Percentiles rank a stretch among this genome's conserved stretches.
phyloP scores from a whole-genome alignment of 2,888 invertebrate genomes.

The Pristionchus exspectatus region DNA sequence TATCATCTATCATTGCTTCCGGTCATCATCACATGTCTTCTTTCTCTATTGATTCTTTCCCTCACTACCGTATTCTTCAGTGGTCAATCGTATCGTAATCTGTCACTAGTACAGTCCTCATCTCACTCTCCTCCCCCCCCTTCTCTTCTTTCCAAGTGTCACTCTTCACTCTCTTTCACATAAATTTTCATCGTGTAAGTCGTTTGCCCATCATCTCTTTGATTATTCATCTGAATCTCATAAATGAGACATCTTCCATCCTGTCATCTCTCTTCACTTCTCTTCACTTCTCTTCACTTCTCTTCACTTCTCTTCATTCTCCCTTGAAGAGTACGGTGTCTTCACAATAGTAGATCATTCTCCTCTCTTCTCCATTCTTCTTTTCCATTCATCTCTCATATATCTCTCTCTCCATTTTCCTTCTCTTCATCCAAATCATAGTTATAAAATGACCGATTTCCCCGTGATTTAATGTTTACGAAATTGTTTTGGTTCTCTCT shows the following conservation, averaged over 20 bases:
- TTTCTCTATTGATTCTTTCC: constrained; percentile 8
- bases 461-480: constrained; percentile 52
- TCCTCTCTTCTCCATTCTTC: not conserved
- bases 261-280: constrained; percentile 18
- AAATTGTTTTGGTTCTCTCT: constrained; percentile 49
- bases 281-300: not conserved
- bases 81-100: not conserved
- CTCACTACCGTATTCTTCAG: not conserved
- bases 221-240: constrained; percentile 41
- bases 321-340: not conserved
- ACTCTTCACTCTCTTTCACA: not conserved
- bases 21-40: constrained; percentile 23
- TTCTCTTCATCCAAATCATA: constrained; percentile 47
- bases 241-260: constrained; percentile 32
- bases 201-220: constrained; percentile 40
- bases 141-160: not conserved
- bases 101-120: not conserved
- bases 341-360: constrained; percentile 32
- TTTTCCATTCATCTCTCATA: not conserved
- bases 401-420: constrained; percentile 59
- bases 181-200: not conserved
- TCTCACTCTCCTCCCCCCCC: not conserved
- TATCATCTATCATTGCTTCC: constrained; percentile 18
- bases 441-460: constrained; percentile 55
- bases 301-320: not conserved